Conservation (phyloP, 2,113 vertebrate species). For the Odobenus rosmarus region DNA sequence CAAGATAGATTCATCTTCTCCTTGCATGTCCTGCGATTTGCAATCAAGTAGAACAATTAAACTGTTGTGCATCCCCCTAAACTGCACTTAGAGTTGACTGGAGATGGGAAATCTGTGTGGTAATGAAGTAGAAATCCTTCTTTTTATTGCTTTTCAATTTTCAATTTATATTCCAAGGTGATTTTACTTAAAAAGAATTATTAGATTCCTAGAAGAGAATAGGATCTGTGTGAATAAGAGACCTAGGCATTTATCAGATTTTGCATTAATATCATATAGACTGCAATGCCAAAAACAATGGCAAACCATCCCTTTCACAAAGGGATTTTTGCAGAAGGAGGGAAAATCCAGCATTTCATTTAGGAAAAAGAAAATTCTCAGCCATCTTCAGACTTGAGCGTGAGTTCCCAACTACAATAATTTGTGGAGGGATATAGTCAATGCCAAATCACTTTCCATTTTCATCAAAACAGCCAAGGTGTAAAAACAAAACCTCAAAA, state of each 20-base stretch:
- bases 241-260: slow-evolving; percentile 65
- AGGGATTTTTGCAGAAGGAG: slow-evolving; percentile 60
- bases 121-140: slow-evolving; percentile 65
- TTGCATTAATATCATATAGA: slow-evolving; percentile 73
- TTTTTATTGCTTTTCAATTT: slow-evolving; percentile 66
- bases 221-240: slow-evolving; percentile 71
- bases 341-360: slow-evolving; percentile 58
- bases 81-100: slow-evolving; percentile 28
- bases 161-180: slow-evolving; percentile 71
- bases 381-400: not conserved
- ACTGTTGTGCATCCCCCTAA: not conserved
- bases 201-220: slow-evolving; percentile 65
- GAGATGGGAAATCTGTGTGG: slow-evolving; percentile 59
- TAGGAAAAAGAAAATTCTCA: slow-evolving; percentile 46
- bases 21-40: slow-evolving; percentile 22
- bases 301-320: slow-evolving; percentile 62
- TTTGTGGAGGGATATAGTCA: slow-evolving; percentile 55
- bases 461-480: slow-evolving; percentile 59
- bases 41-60: slow-evolving; percentile 65
- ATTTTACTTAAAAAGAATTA: slow-evolving; percentile 50
- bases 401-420: slow-evolving; percentile 71
- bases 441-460: slow-evolving; percentile 74
- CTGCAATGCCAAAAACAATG: slow-evolving; percentile 37
- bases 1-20: slow-evolving; percentile 29
- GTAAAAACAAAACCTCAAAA: slow-evolving; percentile 55